These are phyloP conservation scores for Spinus olivaceus DNA, from an alignment of 2,797 vertebrate species.

Conservation along the genomic window DNA sequence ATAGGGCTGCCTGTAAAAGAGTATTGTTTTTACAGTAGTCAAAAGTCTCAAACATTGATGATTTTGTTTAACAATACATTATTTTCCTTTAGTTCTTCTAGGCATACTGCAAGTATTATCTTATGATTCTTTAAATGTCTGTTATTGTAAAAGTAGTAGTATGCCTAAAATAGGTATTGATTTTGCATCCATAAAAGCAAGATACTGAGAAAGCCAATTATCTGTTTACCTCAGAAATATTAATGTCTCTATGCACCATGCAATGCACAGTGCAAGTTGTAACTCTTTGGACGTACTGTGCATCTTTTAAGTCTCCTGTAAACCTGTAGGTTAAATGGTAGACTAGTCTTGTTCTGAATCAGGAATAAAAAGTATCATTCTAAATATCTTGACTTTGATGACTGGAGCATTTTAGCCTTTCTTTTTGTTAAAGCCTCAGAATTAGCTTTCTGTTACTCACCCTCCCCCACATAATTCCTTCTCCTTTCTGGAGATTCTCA, in stretches of 20 bases:
- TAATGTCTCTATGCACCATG: neutral
- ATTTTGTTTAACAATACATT: conserved; percentile 24
- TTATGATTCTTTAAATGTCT: conserved; percentile 24
- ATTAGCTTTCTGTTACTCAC: neutral
- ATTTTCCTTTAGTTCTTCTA: conserved; percentile 34
- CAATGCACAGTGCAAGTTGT: neutral
- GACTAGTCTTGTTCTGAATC: neutral
- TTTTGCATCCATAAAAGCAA: conserved; percentile 24
- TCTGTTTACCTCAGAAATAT: neutral
- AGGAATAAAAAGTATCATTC: neutral
- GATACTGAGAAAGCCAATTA: neutral
- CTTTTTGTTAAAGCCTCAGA: neutral
- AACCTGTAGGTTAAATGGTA: neutral
- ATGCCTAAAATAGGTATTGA: neutral
- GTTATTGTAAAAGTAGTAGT: conserved; percentile 32
- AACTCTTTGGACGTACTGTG: neutral
- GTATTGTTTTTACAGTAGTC: neutral
- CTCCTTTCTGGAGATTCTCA: conserved; percentile 26
- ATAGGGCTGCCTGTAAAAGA: neutral
- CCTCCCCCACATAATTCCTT: neutral
- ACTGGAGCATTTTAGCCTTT: neutral
- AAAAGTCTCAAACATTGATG: neutral
- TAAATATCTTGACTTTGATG: neutral
- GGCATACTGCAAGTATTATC: conserved; percentile 3
- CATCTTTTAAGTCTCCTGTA: neutral